These are phyloP conservation scores for Berghia stephanieae DNA, from an alignment of 1,140 invertebrate genomes.

Conservation along the genomic window DNA sequence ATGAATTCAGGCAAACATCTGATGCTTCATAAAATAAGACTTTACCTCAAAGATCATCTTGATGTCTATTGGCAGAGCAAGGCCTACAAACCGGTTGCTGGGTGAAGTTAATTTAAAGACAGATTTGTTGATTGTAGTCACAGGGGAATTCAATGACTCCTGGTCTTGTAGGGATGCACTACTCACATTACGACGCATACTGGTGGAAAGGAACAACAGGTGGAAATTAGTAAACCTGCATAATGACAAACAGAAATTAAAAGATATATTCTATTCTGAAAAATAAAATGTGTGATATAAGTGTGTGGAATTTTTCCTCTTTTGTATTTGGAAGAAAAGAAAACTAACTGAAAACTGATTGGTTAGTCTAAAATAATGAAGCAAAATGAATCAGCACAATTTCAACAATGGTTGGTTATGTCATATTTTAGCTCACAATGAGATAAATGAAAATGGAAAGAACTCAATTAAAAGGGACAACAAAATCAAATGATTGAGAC, in stretches of 20 bases:
- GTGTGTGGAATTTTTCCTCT: too few species aligned
- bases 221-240: background rate
- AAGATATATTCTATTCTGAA: background rate
- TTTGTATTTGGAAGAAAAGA: too few species aligned
- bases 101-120: slow-evolving; percentile 35
- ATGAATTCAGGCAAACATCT: too few species aligned
- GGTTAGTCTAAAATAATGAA: too few species aligned
- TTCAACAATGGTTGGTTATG: too few species aligned
- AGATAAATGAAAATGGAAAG: too few species aligned
- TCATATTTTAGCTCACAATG: too few species aligned
- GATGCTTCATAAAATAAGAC: too few species aligned
- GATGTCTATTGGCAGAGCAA: slow-evolving; percentile 68
- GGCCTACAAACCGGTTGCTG: slow-evolving; percentile 75
- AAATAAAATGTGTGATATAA: background rate
- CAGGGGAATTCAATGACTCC: slow-evolving; percentile 42
- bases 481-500: too few species aligned
- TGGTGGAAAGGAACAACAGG: slow-evolving; percentile 16
- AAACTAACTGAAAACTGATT: too few species aligned
- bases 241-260: slow-evolving; percentile 18
- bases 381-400: too few species aligned
- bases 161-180: slow-evolving; percentile 52
- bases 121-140: slow-evolving; percentile 19
- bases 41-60: slow-evolving; percentile 65
- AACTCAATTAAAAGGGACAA: too few species aligned
- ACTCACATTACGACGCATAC: slow-evolving; percentile 50